A percentile compares a stretch with the other conserved stretches of the same genome.
Evolutionary conservation across 2,113 vertebrate species (phyloP).

Genomic region (Campylomormyrus tamandua): DNA sequence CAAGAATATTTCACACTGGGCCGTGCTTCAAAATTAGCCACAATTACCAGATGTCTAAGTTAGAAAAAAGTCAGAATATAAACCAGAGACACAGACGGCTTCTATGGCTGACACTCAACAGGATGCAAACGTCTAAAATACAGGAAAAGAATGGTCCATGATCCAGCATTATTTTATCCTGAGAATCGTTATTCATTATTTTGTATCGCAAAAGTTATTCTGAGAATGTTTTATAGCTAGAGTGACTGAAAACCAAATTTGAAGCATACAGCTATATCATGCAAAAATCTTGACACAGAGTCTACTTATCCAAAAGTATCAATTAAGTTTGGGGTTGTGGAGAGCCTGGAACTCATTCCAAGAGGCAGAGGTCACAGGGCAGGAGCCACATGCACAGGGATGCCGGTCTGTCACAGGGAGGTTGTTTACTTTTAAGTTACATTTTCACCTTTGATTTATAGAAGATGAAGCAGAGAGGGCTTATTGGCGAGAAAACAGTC

Average conservation of each 20-base stretch:
- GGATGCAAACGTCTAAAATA: background rate
- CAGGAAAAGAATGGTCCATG: background rate
- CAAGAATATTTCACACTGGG: background rate
- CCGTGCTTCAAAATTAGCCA: background rate
- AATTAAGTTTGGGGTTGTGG: background rate
- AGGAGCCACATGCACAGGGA: too few relatives aligned
- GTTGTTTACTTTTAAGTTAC: background rate
- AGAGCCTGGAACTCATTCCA: background rate
- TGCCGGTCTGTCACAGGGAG: background rate
- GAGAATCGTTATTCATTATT: background rate
- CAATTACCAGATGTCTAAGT: background rate
- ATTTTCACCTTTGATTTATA: background rate
- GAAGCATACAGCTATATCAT: background rate
- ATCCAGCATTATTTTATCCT: background rate
- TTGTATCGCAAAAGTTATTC: background rate
- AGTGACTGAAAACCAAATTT: background rate
- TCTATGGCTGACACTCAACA: conserved; percentile 7
- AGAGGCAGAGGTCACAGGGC: background rate
- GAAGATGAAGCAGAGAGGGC: background rate
- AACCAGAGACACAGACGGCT: background rate
- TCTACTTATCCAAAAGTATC: background rate
- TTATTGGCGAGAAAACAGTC: background rate
- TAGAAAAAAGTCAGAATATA: background rate
- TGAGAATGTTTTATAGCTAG: background rate
- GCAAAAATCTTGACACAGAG: background rate